Percentiles rank a stretch among this genome's conserved stretches.
Conservation (phyloP, 1,140 invertebrate genomes). For the Teleopsis dalmanni region DNA sequence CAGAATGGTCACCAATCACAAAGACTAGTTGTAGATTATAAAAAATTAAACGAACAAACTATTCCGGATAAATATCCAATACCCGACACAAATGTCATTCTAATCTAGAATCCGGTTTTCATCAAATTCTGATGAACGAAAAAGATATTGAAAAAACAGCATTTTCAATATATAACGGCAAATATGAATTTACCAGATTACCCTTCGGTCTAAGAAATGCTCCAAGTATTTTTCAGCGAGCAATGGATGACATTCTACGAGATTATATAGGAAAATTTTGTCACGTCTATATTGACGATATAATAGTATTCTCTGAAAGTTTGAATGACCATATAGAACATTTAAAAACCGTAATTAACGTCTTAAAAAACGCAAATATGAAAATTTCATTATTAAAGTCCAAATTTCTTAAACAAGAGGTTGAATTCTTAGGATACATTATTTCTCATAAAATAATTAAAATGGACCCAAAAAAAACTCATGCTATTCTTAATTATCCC, state of each 20-base stretch:
- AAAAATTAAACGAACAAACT: too few relatives aligned
- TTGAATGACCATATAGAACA: conserved; percentile 7
- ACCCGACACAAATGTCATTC: too few relatives aligned
- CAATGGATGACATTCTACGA: conserved; percentile 5
- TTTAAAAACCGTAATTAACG: conserved; percentile 16
- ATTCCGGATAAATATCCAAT: too few relatives aligned
- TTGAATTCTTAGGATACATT: conserved; percentile 21
- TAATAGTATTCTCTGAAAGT: neutral
- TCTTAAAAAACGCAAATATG: conserved; percentile 15
- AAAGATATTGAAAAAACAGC: conserved; percentile 42
- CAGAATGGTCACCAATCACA: too few relatives aligned
- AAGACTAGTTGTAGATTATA: too few relatives aligned
- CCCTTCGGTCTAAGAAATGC: conserved; percentile 17
- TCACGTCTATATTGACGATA: conserved; percentile 5
- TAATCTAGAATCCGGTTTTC: conserved; percentile 45
- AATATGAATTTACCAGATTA: conserved; percentile 21
- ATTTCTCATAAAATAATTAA: conserved; percentile 12
- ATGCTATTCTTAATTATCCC: conserved; percentile 16
- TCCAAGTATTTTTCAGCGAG: conserved; percentile 4
- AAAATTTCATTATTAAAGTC: conserved; percentile 1
- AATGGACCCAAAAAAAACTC: conserved; percentile 11
- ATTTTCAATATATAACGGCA: conserved; percentile 30
- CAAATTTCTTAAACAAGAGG: conserved; percentile 11
- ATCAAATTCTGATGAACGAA: conserved; percentile 43
- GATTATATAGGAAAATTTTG: conserved; percentile 4